A percentile compares a stretch with the other conserved stretches of the same genome.
Evolutionary conservation across 2,113 vertebrate species (phyloP).

Genomic region (Orthochromis indermauri): DNA sequence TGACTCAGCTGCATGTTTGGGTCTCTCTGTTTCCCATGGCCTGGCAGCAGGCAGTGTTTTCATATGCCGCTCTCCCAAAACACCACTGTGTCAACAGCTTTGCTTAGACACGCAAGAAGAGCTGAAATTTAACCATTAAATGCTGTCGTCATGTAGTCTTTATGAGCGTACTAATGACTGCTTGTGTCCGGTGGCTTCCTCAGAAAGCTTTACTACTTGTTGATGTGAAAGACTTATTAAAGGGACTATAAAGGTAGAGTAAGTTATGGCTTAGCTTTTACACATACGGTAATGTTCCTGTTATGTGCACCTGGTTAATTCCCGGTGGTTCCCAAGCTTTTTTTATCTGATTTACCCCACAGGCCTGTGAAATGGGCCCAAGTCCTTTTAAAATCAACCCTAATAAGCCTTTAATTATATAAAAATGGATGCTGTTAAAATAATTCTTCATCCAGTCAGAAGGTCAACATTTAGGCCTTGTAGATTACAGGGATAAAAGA

Average conservation of each 20-base stretch:
- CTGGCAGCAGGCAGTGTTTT: constrained; percentile 53
- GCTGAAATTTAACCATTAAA: constrained; percentile 11
- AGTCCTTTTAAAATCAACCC: not conserved
- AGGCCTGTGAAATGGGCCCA: not conserved
- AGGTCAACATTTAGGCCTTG: not conserved
- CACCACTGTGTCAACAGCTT: constrained; percentile 52
- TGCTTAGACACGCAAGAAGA: constrained; percentile 25
- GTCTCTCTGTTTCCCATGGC: constrained; percentile 51
- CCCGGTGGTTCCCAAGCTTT: not conserved
- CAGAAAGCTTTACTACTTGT: not conserved
- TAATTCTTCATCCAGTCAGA: not conserved
- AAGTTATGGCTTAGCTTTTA: not conserved
- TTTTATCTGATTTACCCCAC: not conserved
- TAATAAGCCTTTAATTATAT: not conserved
- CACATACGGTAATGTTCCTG: not conserved
- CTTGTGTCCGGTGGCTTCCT: not conserved
- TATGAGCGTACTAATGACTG: not conserved
- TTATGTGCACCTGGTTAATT: not conserved
- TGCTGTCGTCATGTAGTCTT: not conserved
- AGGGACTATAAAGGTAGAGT: not conserved
- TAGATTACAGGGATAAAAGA: not conserved
- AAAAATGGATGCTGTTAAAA: not conserved
- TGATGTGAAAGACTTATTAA: not conserved
- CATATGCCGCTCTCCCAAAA: constrained; percentile 39
- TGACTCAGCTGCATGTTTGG: constrained; percentile 33